Percentiles rank a stretch among this genome's conserved stretches.
Evolutionary conservation across 1,140 invertebrate genomes (phyloP).

Genomic region (Sarcophaga peregrina): DNA sequence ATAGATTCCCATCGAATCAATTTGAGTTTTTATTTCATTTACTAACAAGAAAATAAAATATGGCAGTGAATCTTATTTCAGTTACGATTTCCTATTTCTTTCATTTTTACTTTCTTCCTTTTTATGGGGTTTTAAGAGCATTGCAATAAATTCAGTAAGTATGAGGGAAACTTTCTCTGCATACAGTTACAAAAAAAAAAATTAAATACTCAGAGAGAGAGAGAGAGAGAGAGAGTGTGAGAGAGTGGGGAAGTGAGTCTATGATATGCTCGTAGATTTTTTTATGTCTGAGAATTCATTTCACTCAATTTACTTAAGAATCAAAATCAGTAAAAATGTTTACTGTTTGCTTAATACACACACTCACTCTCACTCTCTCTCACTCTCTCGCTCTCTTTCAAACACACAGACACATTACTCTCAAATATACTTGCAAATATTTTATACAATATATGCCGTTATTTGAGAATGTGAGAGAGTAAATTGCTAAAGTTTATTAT

Average conservation of each 20-base stretch:
- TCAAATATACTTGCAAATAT: background rate
- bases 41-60: background rate
- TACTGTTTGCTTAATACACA: background rate
- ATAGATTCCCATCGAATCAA: too few relatives aligned
- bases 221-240: background rate
- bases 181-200: too few relatives aligned
- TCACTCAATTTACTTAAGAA: conserved; percentile 40
- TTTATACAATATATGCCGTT: too few relatives aligned
- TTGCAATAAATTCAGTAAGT: background rate
- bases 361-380: too few relatives aligned
- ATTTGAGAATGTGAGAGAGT: background rate
- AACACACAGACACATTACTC: background rate
- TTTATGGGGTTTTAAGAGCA: background rate
- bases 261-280: conserved; percentile 13
- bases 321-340: conserved; percentile 28
- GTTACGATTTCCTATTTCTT: background rate
- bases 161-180: background rate
- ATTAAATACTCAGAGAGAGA: too few relatives aligned
- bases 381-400: background rate
- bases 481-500: background rate
- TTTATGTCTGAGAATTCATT: conserved; percentile 37
- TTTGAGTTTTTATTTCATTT: too few relatives aligned
- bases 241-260: background rate
- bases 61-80: conserved; percentile 9
- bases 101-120: too few relatives aligned